Conservation (phyloP, 2,888 invertebrate species). For the Podotricha telesiphe region DNA sequence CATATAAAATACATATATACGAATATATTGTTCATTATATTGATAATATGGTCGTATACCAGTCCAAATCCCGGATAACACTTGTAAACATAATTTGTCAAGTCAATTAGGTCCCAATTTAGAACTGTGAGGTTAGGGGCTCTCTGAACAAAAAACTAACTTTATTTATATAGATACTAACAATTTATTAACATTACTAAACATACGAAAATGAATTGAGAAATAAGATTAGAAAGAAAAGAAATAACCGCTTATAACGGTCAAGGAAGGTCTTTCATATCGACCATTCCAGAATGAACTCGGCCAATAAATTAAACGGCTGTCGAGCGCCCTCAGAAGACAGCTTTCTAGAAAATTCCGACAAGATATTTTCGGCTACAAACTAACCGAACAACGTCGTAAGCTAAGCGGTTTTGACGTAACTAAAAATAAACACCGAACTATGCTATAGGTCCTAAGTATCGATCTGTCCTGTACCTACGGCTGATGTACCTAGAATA, state of each 20-base stretch:
- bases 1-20: conserved; percentile 1
- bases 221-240: neutral
- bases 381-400: conserved; percentile 36
- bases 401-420: conserved; percentile 48
- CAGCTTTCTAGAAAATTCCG: conserved; percentile 40
- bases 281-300: conserved; percentile 27
- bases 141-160: neutral
- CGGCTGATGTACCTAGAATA: conserved; percentile 74
- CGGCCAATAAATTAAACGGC: conserved; percentile 40
- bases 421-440: conserved; percentile 64
- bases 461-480: conserved; percentile 76
- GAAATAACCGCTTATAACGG: conserved; percentile 3
- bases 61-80: neutral
- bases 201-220: conserved; percentile 1
- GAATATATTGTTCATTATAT: conserved; percentile 3
- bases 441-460: conserved; percentile 62
- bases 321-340: conserved; percentile 38
- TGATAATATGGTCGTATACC: neutral
- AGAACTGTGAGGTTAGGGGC: too few species aligned
- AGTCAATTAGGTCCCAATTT: neutral
- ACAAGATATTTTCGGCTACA: conserved; percentile 44
- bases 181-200: neutral
- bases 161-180: neutral
- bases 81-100: conserved; percentile 1
- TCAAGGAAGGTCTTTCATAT: conserved; percentile 23